These are phyloP conservation scores for Scalopus aquaticus DNA, from an alignment of 2,113 vertebrate species.

Conservation along the genomic window DNA sequence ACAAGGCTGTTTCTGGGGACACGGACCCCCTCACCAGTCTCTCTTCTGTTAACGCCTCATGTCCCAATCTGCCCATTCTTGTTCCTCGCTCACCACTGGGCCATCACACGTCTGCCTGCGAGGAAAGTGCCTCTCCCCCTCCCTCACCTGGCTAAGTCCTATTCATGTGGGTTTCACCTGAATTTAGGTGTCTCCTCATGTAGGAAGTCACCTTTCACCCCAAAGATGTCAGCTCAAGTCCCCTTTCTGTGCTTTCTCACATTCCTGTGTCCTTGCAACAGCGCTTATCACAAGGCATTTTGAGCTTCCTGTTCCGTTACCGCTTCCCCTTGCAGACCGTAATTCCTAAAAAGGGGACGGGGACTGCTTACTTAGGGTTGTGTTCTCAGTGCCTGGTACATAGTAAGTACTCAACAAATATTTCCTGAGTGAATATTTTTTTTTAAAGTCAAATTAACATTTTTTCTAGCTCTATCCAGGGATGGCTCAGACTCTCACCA, in stretches of 20 bases:
- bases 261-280: background rate
- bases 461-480: background rate
- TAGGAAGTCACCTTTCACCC: background rate
- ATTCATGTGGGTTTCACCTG: background rate
- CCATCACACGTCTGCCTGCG: background rate
- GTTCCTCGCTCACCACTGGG: background rate
- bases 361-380: background rate
- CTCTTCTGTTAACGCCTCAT: background rate
- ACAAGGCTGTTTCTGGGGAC: background rate
- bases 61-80: background rate
- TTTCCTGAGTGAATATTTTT: background rate
- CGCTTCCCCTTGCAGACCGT: background rate
- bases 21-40: background rate
- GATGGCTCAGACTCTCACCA: background rate
- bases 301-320: background rate
- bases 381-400: slow-evolving; percentile 35
- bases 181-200: background rate
- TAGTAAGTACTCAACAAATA: slow-evolving; percentile 44
- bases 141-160: background rate
- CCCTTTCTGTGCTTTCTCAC: background rate
- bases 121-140: background rate
- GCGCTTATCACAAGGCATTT: background rate
- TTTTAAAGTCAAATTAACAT: background rate
- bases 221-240: background rate
- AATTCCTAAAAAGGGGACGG: background rate